These are phyloP conservation scores for Yponomeuta evonymella DNA, from an alignment of 2,888 invertebrate genomes.

Conservation along the genomic window DNA sequence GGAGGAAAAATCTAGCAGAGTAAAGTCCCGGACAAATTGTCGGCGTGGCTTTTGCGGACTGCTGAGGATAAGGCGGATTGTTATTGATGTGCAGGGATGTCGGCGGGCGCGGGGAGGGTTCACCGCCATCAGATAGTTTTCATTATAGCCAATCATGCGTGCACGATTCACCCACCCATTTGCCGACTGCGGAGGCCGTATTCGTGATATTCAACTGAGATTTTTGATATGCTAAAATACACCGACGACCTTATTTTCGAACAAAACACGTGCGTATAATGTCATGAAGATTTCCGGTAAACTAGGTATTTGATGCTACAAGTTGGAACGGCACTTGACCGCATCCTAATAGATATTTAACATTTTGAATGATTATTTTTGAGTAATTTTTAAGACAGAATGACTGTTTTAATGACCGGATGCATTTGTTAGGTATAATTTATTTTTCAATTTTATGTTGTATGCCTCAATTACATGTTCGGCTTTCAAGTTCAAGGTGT, in stretches of 20 bases:
- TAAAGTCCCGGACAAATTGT: slow-evolving; percentile 59
- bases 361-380: slow-evolving; percentile 1
- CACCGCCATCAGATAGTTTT: slow-evolving; percentile 53
- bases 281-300: slow-evolving; percentile 20
- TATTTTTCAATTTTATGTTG: neutral
- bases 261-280: slow-evolving; percentile 14
- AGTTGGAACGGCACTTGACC: slow-evolving; percentile 13
- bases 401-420: slow-evolving; percentile 2
- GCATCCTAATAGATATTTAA: slow-evolving; percentile 14
- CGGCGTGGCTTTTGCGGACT: slow-evolving; percentile 50
- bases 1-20: slow-evolving; percentile 39
- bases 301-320: neutral
- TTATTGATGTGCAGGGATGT: slow-evolving; percentile 49
- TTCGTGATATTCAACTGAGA: neutral
- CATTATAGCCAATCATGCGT: slow-evolving; percentile 62
- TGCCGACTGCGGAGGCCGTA: neutral
- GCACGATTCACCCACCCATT: slow-evolving; percentile 27
- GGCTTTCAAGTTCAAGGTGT: slow-evolving; percentile 9
- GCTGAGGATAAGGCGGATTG: slow-evolving; percentile 53
- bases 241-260: neutral
- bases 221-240: slow-evolving; percentile 7
- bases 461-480: neutral
- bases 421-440: neutral
- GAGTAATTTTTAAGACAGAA: neutral
- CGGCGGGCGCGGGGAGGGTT: slow-evolving; percentile 12